These are phyloP conservation scores for Rutilus rutilus DNA, from an alignment of 2,113 vertebrate genomes.

Conservation along the genomic window DNA sequence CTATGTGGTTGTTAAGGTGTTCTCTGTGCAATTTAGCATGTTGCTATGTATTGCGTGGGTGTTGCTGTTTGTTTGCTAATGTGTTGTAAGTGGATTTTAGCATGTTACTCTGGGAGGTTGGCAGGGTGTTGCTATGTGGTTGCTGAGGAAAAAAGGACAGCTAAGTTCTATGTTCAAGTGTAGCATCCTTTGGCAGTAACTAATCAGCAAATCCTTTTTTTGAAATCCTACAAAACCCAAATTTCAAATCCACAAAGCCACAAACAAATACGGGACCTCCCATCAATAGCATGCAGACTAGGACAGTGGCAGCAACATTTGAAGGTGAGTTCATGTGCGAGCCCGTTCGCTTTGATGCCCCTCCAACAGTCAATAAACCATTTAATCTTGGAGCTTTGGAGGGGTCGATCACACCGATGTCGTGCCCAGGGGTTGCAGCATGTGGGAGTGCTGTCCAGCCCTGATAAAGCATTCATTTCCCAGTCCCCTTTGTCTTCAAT, in stretches of 20 bases:
- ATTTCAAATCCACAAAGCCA: constrained; percentile 11
- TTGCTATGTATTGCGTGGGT: not conserved
- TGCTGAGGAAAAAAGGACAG: not conserved
- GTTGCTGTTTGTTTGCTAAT: not conserved
- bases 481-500: constrained; percentile 74
- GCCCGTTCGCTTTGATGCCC: constrained; percentile 65
- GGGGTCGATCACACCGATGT: constrained; percentile 72
- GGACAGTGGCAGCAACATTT: constrained; percentile 63
- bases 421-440: constrained; percentile 68
- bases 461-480: constrained; percentile 78
- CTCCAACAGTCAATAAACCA: constrained; percentile 78
- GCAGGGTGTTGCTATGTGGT: not conserved
- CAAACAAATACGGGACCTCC: not conserved
- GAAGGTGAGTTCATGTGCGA: constrained; percentile 73
- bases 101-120: not conserved
- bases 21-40: not conserved
- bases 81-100: not conserved
- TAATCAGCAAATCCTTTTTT: not conserved
- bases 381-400: constrained; percentile 74
- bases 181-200: not conserved
- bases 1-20: not conserved
- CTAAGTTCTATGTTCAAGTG: not conserved
- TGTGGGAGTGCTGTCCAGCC: constrained; percentile 67
- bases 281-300: constrained; percentile 12
- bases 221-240: not conserved